Percentiles rank a stretch among this genome's conserved stretches.
These are phyloP conservation scores for Calosoma granatense DNA, from an alignment of 1,140 invertebrate genomes.

Conservation along the genomic window DNA sequence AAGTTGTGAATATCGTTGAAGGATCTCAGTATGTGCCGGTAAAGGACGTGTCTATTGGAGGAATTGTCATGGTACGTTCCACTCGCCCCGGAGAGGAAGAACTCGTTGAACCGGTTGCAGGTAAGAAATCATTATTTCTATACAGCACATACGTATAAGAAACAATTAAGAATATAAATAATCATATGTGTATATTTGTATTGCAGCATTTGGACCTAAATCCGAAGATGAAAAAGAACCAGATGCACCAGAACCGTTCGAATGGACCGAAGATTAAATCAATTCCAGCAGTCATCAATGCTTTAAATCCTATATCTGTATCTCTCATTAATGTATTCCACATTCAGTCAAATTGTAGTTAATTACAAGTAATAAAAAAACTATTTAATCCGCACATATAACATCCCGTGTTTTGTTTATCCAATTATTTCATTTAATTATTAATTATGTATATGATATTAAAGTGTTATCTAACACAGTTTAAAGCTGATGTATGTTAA, in stretches of 20 bases:
- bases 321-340: background rate
- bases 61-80: constrained; percentile 90
- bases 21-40: constrained; percentile 70
- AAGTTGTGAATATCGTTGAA: constrained; percentile 74
- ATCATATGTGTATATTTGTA: background rate
- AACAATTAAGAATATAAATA: too few relatives aligned
- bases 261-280: constrained; percentile 78
- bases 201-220: constrained; percentile 79
- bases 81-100: constrained; percentile 71
- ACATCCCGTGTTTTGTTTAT: background rate
- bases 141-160: too few relatives aligned
- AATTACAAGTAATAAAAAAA: background rate
- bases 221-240: constrained; percentile 92
- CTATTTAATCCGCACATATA: background rate
- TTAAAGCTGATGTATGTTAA: too few relatives aligned
- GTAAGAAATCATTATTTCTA: too few relatives aligned
- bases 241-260: constrained; percentile 93
- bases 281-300: too few relatives aligned
- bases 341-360: background rate
- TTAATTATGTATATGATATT: too few relatives aligned
- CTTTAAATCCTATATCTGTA: background rate
- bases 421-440: too few relatives aligned
- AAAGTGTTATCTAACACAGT: too few relatives aligned
- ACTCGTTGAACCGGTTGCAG: constrained; percentile 86
- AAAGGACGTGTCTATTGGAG: constrained; percentile 88